These are phyloP conservation scores for Ophion slaviceki DNA, from an alignment of 2,888 invertebrate genomes.

Conservation along the genomic window DNA sequence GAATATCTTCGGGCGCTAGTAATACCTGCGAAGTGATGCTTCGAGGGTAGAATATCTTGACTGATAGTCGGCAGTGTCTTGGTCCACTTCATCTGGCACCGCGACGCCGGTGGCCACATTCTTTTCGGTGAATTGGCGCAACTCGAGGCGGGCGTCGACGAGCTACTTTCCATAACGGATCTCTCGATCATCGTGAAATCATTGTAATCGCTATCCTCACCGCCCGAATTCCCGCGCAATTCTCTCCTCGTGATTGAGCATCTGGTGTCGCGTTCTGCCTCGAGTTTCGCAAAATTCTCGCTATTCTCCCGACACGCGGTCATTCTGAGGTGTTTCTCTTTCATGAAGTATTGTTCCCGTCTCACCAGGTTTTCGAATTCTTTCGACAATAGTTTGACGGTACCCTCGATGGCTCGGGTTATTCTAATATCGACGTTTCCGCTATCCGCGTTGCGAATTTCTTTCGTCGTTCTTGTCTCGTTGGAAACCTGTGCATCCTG, in stretches of 20 bases:
- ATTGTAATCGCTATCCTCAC: constrained; percentile 85
- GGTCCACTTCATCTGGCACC: constrained; percentile 83
- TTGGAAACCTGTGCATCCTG: constrained; percentile 18
- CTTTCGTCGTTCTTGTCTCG: constrained; percentile 7
- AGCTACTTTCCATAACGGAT: constrained; percentile 82
- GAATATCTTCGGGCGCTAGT: constrained; percentile 26
- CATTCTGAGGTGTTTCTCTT: constrained; percentile 72
- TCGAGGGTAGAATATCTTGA: constrained; percentile 79
- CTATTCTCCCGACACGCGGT: constrained; percentile 69
- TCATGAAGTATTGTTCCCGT: constrained; percentile 77
- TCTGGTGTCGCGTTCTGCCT: constrained; percentile 77
- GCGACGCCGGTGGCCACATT: constrained; percentile 83
- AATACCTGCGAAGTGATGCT: constrained; percentile 81
- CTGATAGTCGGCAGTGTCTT: constrained; percentile 84
- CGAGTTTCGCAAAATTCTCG: constrained; percentile 76
- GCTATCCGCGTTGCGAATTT: constrained; percentile 47
- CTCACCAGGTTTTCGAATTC: constrained; percentile 80
- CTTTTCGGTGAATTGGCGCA: constrained; percentile 88
- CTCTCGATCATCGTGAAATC: constrained; percentile 78
- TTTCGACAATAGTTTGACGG: constrained; percentile 79
- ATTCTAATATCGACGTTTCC: constrained; percentile 77
- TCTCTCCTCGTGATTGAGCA: constrained; percentile 79
- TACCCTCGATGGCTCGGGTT: constrained; percentile 80
- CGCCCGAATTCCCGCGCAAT: constrained; percentile 85
- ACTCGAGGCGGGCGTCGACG: constrained; percentile 87